Percentiles rank a stretch among this genome's conserved stretches.
These are phyloP conservation scores for Trissolcus brochymenae DNA, from an alignment of 2,888 invertebrate genomes.

Conservation along the genomic window DNA sequence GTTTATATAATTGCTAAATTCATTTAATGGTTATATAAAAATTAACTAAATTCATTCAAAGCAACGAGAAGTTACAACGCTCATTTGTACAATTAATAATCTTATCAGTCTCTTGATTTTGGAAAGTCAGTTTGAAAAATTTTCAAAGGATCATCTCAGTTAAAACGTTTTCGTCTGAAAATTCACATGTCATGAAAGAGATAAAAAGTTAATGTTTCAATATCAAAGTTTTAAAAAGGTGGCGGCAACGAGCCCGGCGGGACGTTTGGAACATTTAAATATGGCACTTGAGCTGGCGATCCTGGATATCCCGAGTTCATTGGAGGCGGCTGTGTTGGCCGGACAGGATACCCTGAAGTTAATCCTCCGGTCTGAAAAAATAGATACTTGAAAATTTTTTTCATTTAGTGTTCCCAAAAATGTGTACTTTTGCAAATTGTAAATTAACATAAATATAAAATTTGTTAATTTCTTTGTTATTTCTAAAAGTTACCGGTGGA, in stretches of 20 bases:
- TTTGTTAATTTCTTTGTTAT: too few relatives aligned
- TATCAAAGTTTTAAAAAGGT: constrained; percentile 19
- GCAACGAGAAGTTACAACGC: too few relatives aligned
- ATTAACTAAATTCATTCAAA: too few relatives aligned
- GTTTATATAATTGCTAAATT: too few relatives aligned
- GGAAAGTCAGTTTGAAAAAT: too few relatives aligned
- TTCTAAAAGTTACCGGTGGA: constrained; percentile 77
- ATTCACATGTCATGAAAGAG: too few relatives aligned
- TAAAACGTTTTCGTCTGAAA: too few relatives aligned
- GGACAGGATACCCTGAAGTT: constrained; percentile 89
- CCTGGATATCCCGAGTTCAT: constrained; percentile 53
- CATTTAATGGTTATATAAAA: too few relatives aligned
- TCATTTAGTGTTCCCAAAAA: background rate
- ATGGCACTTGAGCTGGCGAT: constrained; percentile 57
- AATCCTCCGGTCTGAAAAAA: constrained; percentile 83
- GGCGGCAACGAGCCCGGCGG: constrained; percentile 42
- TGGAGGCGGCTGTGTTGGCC: constrained; percentile 76
- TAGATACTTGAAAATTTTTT: constrained; percentile 11
- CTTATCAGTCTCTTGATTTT: too few relatives aligned
- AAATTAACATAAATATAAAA: too few relatives aligned
- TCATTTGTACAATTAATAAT: too few relatives aligned
- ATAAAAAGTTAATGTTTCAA: background rate
- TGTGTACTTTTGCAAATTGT: background rate
- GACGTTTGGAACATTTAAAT: constrained; percentile 51
- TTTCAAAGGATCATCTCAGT: too few relatives aligned